Percentiles rank a stretch among this genome's conserved stretches.
These are phyloP conservation scores for Pseudoatta argentina DNA, from an alignment of 1,140 invertebrate genomes.

Conservation along the genomic window DNA sequence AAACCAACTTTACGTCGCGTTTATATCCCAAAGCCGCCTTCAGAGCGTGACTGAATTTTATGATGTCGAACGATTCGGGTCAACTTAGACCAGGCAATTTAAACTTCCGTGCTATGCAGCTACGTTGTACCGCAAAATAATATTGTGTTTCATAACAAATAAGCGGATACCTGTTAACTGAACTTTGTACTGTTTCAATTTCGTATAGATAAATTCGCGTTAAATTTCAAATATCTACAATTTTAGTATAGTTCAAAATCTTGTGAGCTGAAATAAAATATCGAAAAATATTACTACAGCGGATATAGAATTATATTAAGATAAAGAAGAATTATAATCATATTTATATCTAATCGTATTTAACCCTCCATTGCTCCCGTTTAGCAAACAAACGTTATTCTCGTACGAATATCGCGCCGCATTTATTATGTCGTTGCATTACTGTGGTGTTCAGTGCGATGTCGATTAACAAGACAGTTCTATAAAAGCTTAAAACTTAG, in stretches of 20 bases:
- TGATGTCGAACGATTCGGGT: constrained; percentile 30
- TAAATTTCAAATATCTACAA: not conserved
- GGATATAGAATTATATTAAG: not conserved
- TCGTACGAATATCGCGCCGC: no score
- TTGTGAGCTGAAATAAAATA: not conserved
- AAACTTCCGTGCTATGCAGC: constrained; percentile 48
- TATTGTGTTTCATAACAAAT: constrained; percentile 49
- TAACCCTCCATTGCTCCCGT: no score
- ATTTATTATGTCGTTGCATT: no score
- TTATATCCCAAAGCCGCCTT: constrained; percentile 48
- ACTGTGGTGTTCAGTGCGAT: no score
- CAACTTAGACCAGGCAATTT: constrained; percentile 57
- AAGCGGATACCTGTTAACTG: constrained; percentile 34
- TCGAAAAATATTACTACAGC: not conserved
- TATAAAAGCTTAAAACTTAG: no score
- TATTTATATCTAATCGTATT: not conserved
- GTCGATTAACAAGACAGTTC: no score
- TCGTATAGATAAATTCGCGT: not conserved
- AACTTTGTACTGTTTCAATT: constrained; percentile 50
- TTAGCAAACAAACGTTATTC: no score
- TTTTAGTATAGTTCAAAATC: not conserved
- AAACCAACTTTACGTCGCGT: constrained; percentile 33
- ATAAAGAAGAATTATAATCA: not conserved
- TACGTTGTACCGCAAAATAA: constrained; percentile 45
- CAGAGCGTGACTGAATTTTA: constrained; percentile 49